A percentile compares a stretch with the other conserved stretches of the same genome.
Conservation (phyloP, 2,797 vertebrate species). For the Microctenopoma lineatum region DNA sequence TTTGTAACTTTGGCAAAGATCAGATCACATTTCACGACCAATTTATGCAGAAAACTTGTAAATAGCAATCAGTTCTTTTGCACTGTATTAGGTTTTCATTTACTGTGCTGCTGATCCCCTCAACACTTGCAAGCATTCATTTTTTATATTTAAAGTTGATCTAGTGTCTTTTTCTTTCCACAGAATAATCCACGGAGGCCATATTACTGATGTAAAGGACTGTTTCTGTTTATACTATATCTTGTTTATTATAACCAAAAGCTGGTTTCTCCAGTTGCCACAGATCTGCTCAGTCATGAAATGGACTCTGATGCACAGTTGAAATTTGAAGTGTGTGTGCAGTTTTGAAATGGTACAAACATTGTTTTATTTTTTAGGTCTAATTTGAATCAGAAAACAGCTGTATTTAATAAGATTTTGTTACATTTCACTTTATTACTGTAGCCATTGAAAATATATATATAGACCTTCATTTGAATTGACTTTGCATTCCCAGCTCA, state of each 20-base stretch:
- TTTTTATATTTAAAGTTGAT: conserved; percentile 11
- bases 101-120: background rate
- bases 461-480: conserved; percentile 19
- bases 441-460: conserved; percentile 32
- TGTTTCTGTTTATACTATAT: conserved; percentile 34
- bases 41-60: no score
- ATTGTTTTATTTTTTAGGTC: conserved; percentile 12
- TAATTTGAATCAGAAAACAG: conserved; percentile 11
- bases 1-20: no score
- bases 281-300: conserved; percentile 35
- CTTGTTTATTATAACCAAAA: conserved; percentile 35
- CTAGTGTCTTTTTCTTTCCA: conserved; percentile 10
- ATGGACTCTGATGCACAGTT: conserved; percentile 42
- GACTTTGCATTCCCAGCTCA: conserved; percentile 23
- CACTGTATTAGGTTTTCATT: background rate
- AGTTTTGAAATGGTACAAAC: conserved; percentile 9
- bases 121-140: background rate
- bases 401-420: conserved; percentile 28
- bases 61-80: no score
- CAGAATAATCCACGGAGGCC: conserved; percentile 98
- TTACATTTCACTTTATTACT: conserved; percentile 31
- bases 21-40: no score
- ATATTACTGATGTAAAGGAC: conserved; percentile 88
- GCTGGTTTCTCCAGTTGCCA: conserved; percentile 26
- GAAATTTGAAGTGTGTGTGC: conserved; percentile 11